These are phyloP conservation scores for Macrocentrus cingulum DNA, from an alignment of 1,140 invertebrate genomes.

Conservation along the genomic window DNA sequence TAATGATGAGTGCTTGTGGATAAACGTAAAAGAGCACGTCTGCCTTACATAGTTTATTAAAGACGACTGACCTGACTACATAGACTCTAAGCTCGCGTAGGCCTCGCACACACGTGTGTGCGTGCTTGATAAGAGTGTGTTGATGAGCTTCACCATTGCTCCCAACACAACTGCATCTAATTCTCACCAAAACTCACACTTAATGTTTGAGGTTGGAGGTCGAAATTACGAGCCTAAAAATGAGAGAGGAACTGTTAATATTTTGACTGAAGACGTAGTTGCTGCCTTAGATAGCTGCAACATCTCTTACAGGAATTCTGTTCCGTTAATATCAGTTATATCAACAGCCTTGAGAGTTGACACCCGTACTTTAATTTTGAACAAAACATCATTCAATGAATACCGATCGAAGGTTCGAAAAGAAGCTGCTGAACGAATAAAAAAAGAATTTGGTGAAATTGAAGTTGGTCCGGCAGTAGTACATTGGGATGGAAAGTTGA, in stretches of 20 bases:
- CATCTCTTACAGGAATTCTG: conserved; percentile 33
- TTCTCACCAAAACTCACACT: background rate
- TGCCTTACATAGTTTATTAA: too few species aligned
- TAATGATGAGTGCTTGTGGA: too few species aligned
- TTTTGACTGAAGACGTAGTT: conserved; percentile 35
- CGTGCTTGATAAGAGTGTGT: too few species aligned
- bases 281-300: conserved; percentile 33
- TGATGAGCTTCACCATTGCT: too few species aligned
- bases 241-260: conserved; percentile 32
- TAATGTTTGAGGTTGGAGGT: conserved; percentile 3
- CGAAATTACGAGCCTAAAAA: conserved; percentile 25
- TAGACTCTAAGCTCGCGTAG: too few species aligned
- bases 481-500: conserved; percentile 34
- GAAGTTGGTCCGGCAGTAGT: conserved; percentile 19
- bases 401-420: conserved; percentile 25
- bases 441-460: conserved; percentile 26
- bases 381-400: conserved; percentile 34
- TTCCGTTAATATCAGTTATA: conserved; percentile 30
- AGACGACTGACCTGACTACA: too few species aligned
- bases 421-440: conserved; percentile 14
- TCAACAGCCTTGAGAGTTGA: conserved; percentile 30
- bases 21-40: too few species aligned
- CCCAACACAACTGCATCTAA: too few species aligned
- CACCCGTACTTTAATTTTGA: conserved; percentile 27
- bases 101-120: too few species aligned